These are phyloP conservation scores for Thalpophila matura DNA, from an alignment of 2,888 invertebrate species.

Conservation along the genomic window DNA sequence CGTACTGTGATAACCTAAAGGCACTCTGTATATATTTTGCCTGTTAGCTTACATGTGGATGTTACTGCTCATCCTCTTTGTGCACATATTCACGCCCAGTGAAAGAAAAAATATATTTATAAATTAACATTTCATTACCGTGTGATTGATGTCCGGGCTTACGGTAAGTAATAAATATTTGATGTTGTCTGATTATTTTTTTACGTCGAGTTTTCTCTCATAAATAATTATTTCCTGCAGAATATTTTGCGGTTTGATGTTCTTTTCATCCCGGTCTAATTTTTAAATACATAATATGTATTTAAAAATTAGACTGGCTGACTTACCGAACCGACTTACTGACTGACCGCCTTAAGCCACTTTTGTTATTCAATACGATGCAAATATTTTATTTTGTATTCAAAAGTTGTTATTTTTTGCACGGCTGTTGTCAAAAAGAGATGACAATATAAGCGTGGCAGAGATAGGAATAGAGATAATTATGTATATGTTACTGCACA, in stretches of 20 bases:
- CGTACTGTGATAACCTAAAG: too few species aligned
- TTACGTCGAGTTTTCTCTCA: conserved; percentile 10
- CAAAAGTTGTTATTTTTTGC: not conserved
- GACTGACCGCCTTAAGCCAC: not conserved
- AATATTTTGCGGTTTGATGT: not conserved
- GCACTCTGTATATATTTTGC: too few species aligned
- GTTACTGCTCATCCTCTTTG: too few species aligned
- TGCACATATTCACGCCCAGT: too few species aligned
- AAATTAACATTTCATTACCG: conserved; percentile 7
- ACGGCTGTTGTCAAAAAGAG: not conserved
- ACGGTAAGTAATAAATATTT: conserved; percentile 38
- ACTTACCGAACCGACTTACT: too few species aligned
- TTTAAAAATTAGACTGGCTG: too few species aligned
- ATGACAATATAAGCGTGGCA: not conserved
- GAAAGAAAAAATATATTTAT: too few species aligned
- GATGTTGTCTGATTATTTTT: conserved; percentile 32
- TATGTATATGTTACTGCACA: not conserved
- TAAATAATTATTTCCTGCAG: too few species aligned
- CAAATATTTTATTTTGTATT: conserved; percentile 4
- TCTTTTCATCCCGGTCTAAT: conserved; percentile 10
- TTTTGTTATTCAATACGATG: conserved; percentile 16
- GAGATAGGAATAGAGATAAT: not conserved
- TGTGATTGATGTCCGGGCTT: conserved; percentile 9
- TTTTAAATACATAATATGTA: conserved; percentile 25
- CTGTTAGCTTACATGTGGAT: not conserved